These are phyloP conservation scores for Macrobrachium rosenbergii DNA, from an alignment of 1,140 invertebrate genomes.

Conservation along the genomic window DNA sequence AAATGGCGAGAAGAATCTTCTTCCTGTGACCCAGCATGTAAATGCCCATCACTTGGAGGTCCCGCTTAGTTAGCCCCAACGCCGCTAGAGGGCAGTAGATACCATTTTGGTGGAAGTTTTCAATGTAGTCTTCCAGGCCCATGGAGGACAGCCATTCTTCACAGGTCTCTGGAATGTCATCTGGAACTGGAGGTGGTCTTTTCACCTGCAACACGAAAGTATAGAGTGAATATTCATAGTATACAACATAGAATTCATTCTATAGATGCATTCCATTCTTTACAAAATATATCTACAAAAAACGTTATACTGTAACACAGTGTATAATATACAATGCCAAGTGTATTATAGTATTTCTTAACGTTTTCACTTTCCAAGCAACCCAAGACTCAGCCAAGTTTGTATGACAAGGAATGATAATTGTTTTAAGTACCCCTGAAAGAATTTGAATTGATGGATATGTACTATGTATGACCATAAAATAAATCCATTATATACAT, in stretches of 20 bases:
- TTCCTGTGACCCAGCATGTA: slow-evolving; percentile 58
- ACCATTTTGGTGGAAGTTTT: slow-evolving; percentile 61
- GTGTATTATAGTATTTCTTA: no score
- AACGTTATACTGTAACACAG: no score
- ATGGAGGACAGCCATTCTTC: slow-evolving; percentile 50
- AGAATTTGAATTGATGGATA: not conserved
- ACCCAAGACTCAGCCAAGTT: no score
- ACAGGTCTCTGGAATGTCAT: slow-evolving; percentile 47
- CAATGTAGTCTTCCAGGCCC: slow-evolving; percentile 47
- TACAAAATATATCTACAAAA: no score
- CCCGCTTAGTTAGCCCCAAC: slow-evolving; percentile 48
- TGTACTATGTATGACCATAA: no score
- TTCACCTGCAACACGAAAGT: slow-evolving; percentile 19
- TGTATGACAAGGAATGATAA: no score
- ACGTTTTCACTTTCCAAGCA: no score
- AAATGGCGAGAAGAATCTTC: slow-evolving; percentile 45
- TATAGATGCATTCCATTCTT: no score
- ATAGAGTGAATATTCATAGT: not conserved
- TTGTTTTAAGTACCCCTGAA: not conserved
- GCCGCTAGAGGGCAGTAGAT: slow-evolving; percentile 60
- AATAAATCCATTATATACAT: no score
- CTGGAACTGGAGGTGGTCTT: slow-evolving; percentile 16
- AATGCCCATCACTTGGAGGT: slow-evolving; percentile 54
- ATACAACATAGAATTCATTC: no score
- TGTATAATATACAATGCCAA: no score